These are phyloP conservation scores for Ophion costatus DNA, from an alignment of 2,888 invertebrate species.

Conservation along the genomic window DNA sequence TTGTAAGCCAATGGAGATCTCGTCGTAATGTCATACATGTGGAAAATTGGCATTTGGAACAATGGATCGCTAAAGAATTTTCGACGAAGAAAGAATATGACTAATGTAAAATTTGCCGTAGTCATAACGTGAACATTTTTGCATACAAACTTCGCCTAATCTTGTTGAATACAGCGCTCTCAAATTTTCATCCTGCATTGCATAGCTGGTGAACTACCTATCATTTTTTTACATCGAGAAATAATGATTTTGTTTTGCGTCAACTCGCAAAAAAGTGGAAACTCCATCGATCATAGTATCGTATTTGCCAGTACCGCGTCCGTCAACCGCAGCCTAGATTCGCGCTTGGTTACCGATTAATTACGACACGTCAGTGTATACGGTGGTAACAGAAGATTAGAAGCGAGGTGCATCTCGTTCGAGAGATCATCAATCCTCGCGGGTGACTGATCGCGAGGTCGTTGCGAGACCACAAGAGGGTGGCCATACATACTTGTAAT, in stretches of 20 bases:
- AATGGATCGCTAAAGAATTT: no score
- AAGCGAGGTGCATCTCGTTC: constrained; percentile 51
- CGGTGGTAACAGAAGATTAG: constrained; percentile 53
- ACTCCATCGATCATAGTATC: background rate
- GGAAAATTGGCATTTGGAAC: no score
- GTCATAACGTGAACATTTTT: no score
- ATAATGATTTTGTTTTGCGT: background rate
- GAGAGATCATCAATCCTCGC: constrained; percentile 37
- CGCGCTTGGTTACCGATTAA: constrained; percentile 35
- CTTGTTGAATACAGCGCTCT: no score
- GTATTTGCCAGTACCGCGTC: background rate
- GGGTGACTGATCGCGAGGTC: constrained; percentile 39
- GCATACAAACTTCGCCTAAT: no score
- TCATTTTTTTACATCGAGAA: background rate
- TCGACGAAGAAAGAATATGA: no score
- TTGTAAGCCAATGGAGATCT: background rate
- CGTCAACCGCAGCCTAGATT: constrained; percentile 33
- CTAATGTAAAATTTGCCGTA: no score
- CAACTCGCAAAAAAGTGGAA: background rate
- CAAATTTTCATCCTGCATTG: no score
- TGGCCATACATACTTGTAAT: background rate
- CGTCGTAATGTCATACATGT: no score
- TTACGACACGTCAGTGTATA: constrained; percentile 23
- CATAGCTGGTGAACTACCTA: no score
- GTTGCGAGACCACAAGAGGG: constrained; percentile 31